A percentile compares a stretch with the other conserved stretches of the same genome.
Evolutionary conservation across 2,888 invertebrate species (phyloP).

Genomic region (Nudaria mundana): DNA sequence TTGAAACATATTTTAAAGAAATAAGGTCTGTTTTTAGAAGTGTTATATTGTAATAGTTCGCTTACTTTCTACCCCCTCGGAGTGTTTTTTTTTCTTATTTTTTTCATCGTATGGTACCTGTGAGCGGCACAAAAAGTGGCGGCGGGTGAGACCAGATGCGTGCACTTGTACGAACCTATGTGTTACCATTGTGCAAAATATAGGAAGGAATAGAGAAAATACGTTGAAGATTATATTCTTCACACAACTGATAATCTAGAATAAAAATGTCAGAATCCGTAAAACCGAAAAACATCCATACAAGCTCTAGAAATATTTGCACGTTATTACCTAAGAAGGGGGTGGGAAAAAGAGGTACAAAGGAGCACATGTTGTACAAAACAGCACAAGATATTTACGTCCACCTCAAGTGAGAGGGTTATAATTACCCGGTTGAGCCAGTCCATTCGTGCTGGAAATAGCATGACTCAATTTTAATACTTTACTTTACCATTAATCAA

Average conservation of each 20-base stretch:
- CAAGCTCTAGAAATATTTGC: no score
- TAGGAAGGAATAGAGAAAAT: constrained; percentile 19
- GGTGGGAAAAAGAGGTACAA: no score
- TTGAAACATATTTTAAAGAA: background rate
- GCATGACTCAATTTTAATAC: constrained; percentile 10
- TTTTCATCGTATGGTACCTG: constrained; percentile 65
- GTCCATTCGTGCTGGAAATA: no score
- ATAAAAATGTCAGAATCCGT: background rate
- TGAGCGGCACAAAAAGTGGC: constrained; percentile 52
- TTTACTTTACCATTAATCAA: constrained; percentile 22
- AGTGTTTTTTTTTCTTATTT: constrained; percentile 50
- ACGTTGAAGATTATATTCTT: background rate
- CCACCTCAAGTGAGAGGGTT: no score
- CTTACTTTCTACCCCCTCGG: constrained; percentile 50
- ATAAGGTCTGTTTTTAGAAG: constrained; percentile 21
- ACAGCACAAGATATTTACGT: no score
- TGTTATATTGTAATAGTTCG: constrained; percentile 24
- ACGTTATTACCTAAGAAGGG: no score
- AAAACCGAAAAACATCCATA: no score
- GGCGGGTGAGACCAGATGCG: constrained; percentile 42
- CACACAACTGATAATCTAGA: background rate
- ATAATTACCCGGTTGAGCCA: no score
- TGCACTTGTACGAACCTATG: constrained; percentile 47
- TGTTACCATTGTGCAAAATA: constrained; percentile 38
- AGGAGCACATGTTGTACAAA: no score